These are phyloP conservation scores for Haemorhous mexicanus DNA, from an alignment of 2,113 vertebrate genomes.

Conservation along the genomic window DNA sequence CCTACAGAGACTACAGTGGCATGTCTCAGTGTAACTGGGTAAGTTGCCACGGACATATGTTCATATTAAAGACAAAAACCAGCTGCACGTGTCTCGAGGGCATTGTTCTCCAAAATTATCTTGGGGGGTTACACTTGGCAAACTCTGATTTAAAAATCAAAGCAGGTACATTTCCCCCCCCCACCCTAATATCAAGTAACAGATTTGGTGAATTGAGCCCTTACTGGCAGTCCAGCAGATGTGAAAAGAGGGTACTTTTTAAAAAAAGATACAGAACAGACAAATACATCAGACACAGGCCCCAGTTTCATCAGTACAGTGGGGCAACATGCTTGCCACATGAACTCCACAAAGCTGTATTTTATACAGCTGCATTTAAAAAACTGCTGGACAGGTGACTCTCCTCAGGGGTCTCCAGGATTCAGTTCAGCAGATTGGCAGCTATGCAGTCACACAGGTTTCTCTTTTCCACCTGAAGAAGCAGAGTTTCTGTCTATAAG, in stretches of 20 bases:
- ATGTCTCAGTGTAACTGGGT: background rate
- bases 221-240: background rate
- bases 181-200: background rate
- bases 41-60: background rate
- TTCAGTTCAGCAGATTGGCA: conserved; percentile 56
- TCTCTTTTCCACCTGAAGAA: conserved; percentile 66
- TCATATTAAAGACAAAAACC: background rate
- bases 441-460: conserved; percentile 55
- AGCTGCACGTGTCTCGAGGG: background rate
- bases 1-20: background rate
- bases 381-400: background rate
- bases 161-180: background rate
- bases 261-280: background rate
- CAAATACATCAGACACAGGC: background rate
- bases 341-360: background rate
- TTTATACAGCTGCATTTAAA: conserved; percentile 43
- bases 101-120: background rate
- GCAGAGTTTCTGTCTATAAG: conserved; percentile 61
- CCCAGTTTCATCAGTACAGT: background rate
- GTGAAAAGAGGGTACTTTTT: background rate
- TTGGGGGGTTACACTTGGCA: background rate
- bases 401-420: background rate
- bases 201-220: background rate
- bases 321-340: conserved; percentile 17
- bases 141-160: conserved; percentile 26